These are phyloP conservation scores for Volucella bombylans DNA, from an alignment of 2,888 invertebrate species.

Conservation along the genomic window DNA sequence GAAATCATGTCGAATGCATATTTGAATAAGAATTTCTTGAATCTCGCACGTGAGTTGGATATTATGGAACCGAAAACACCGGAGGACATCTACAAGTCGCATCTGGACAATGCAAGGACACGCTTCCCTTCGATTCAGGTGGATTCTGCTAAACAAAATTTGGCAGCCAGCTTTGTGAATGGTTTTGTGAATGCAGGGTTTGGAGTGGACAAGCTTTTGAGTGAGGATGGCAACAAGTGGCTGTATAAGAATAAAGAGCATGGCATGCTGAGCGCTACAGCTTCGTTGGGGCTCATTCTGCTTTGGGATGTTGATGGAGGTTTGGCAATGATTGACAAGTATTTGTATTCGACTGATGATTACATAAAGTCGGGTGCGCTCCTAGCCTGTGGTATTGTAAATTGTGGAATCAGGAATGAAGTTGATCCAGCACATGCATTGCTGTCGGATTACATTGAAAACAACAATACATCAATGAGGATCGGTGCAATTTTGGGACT, in stretches of 20 bases:
- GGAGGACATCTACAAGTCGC: constrained; percentile 99
- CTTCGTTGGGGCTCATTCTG: constrained; percentile 96
- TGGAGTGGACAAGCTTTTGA: constrained; percentile 96
- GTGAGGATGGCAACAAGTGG: constrained; percentile 92
- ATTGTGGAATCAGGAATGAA: constrained; percentile 97
- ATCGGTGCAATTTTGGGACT: constrained; percentile 89
- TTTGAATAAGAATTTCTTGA: constrained; percentile 95
- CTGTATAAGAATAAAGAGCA: constrained; percentile 99
- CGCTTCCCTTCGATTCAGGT: constrained; percentile 89
- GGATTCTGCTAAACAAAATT: constrained; percentile 97
- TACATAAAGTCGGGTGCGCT: constrained; percentile 98
- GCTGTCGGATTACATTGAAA: constrained; percentile 95
- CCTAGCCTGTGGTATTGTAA: constrained; percentile 97
- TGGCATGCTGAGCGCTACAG: constrained; percentile 98
- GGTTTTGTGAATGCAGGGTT: constrained; percentile 99
- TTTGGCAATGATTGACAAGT: constrained; percentile 98
- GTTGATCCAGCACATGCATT: constrained; percentile 98
- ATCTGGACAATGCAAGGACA: constrained; percentile 93
- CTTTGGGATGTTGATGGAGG: constrained; percentile 99
- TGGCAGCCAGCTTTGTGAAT: constrained; percentile 98
- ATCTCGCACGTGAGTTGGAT: constrained; percentile 97
- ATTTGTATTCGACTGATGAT: constrained; percentile 96
- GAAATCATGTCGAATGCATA: constrained; percentile 97
- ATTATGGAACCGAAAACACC: constrained; percentile 99
- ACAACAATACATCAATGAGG: constrained; percentile 91